phyloP scores from a whole-genome alignment of 1,140 invertebrate genomes.

The Sogatella furcifera region DNA sequence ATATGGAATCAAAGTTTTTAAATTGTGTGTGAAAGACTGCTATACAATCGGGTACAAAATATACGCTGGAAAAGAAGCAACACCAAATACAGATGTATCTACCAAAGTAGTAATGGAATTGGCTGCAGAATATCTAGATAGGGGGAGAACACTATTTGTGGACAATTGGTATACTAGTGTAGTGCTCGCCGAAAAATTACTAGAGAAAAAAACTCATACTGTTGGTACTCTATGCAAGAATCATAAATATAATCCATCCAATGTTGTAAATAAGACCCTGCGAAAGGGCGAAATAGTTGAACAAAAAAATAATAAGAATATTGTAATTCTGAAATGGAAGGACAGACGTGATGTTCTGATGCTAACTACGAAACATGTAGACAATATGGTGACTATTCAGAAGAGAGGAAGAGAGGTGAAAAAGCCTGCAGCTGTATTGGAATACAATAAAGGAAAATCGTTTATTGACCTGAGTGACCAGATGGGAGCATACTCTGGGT shows the following conservation, averaged over 20 bases:
- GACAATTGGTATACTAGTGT: not conserved
- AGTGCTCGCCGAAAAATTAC: not conserved
- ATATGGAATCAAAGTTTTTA: not conserved
- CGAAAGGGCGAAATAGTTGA: too few relatives aligned
- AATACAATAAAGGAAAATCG: not conserved
- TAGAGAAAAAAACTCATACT: not conserved
- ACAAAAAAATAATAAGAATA: too few relatives aligned
- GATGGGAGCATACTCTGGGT: not conserved
- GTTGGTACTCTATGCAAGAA: too few relatives aligned
- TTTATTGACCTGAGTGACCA: not conserved
- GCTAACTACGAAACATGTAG: not conserved
- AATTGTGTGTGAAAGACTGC: not conserved
- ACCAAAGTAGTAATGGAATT: not conserved
- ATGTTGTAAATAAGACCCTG: too few relatives aligned
- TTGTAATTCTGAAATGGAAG: not conserved
- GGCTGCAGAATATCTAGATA: not conserved
- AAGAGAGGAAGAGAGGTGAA: not conserved
- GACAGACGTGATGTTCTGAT: not conserved
- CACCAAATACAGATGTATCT: not conserved
- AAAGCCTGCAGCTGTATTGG: not conserved
- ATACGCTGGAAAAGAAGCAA: not conserved
- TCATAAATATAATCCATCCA: too few relatives aligned
- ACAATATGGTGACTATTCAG: not conserved
- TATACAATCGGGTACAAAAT: not conserved
- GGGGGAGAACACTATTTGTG: not conserved